Percentiles rank a stretch among this genome's conserved stretches.
phyloP scores from a whole-genome alignment of 2,888 invertebrate genomes.

The Macrophya annulata region DNA sequence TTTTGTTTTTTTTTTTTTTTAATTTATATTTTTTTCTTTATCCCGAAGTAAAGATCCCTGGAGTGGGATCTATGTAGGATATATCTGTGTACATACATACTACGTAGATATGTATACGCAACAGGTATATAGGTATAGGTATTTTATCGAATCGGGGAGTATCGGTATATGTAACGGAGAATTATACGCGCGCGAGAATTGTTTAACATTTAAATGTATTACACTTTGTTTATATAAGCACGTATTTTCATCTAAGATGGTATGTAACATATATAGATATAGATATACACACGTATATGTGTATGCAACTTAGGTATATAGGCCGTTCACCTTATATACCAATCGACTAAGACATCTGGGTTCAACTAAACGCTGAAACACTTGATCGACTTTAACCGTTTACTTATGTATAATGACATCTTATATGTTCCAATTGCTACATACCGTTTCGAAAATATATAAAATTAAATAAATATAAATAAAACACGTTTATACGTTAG shows the following conservation, averaged over 20 bases:
- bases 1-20: neutral
- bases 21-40: neutral
- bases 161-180: constrained; percentile 40
- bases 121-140: neutral
- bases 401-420: neutral
- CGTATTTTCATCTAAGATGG: neutral
- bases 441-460: neutral
- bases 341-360: neutral
- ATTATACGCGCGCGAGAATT: constrained; percentile 9
- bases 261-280: neutral
- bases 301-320: constrained; percentile 14
- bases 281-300: neutral
- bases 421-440: neutral
- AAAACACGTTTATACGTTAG: too few species aligned
- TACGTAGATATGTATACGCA: neutral
- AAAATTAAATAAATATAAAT: too few species aligned
- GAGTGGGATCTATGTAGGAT: too few species aligned
- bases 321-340: constrained; percentile 12
- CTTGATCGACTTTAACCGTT: constrained; percentile 16
- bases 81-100: neutral
- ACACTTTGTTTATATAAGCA: neutral
- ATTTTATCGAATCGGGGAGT: constrained; percentile 16
- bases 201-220: neutral
- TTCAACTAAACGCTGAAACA: constrained; percentile 27
- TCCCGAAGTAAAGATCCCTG: neutral